Evolutionary conservation across 1,140 invertebrate genomes (phyloP), one percentile per base, ranked within the genome.

Genomic region (Himalopsyche phryganea): DNA sequence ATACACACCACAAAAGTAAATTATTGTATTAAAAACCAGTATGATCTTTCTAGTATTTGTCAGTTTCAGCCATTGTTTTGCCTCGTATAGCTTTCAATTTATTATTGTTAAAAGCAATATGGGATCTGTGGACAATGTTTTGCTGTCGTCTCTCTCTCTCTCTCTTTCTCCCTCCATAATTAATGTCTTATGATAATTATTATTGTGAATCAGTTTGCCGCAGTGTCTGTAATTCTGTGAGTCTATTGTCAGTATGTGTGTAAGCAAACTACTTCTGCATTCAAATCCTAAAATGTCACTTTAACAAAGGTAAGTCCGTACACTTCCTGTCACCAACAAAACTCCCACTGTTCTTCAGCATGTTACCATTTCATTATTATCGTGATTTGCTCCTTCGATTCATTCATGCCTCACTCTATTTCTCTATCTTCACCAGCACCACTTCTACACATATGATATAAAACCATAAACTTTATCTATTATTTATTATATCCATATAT

Each of bases 241-340:
- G 60, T 58, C 10, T 61, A 52, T 53, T 49, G 38, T 58, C 50
- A 35, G 45, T 63, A 55, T 63, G 23, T 51, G 40, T 54, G 46
- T 52, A 33, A 51, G 51, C 35, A 41, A 53, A 28, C 44, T 58
- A 58, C 53, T 63, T 63, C 55, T 63, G 60, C 60, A 63, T 62
- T 50, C 23, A 23, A 54, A 54, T 47, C 49, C 50, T 28, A 28
- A 28, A 28, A 28, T 28, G 14, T 49, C 14, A 19, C 6, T n/a
- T n/a, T n/a, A n/a, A n/a, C 36, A 15, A 50, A 58, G 55, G 55
- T 58, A 58, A 58, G 55, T 58, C 6, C 47, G 20, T 38, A 19
- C 32, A 47, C 46, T 35, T 9, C n/a, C 7, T 9, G 23, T 9
- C 23, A 28, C 23, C 19, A 32, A 20, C 13, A 15, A 10, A 35